phyloP scores from a whole-genome alignment of 2,888 invertebrate genomes.

The Ectobius pallidus region DNA sequence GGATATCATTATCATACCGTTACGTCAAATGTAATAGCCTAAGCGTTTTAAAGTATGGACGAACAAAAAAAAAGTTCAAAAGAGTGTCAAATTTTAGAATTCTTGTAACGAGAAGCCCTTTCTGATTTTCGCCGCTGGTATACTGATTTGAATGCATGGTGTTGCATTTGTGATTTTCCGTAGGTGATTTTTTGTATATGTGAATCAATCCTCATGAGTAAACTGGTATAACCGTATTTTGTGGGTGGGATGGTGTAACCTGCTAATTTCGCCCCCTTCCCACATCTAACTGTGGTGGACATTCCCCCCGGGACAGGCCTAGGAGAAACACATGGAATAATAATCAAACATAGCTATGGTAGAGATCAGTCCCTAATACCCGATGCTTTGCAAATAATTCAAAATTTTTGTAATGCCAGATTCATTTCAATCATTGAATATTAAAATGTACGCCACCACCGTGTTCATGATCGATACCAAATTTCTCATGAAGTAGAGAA shows the following conservation, averaged over 20 bases:
- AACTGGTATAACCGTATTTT: neutral
- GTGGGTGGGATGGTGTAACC: conserved; percentile 6
- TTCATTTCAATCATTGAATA: neutral
- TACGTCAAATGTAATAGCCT: no score
- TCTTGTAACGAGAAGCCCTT: no score
- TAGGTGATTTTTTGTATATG: neutral
- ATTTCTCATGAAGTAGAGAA: no score
- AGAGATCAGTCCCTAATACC: neutral
- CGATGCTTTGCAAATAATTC: conserved; percentile 5
- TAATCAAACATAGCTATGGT: conserved; percentile 4
- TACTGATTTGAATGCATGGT: no score
- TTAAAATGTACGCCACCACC: neutral
- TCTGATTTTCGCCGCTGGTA: no score
- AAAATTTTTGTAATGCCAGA: neutral
- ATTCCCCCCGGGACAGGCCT: neutral
- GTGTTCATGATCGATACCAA: no score
- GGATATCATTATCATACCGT: no score
- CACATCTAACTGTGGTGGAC: neutral
- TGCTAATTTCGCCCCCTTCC: conserved; percentile 8
- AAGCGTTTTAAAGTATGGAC: no score
- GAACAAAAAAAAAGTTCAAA: no score
- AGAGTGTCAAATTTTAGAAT: no score
- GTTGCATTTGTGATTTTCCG: neutral
- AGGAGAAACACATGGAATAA: conserved; percentile 9
- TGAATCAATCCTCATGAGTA: neutral